phyloP scores from a whole-genome alignment of 2,113 vertebrate species.

The Platichthys flesus region DNA sequence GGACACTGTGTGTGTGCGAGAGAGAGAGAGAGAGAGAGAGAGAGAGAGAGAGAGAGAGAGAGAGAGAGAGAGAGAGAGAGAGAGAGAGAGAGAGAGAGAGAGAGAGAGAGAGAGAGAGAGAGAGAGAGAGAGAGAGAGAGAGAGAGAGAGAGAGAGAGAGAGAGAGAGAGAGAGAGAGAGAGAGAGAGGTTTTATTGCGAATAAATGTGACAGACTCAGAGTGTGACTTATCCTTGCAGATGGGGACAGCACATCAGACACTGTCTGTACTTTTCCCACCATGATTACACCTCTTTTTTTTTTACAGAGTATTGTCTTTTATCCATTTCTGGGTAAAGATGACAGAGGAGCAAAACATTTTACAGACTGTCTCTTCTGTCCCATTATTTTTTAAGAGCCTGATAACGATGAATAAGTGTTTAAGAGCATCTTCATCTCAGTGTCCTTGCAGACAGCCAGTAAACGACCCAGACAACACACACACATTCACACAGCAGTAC shows the following conservation, averaged over 20 bases:
- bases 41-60: too few species aligned
- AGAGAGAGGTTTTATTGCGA: not conserved
- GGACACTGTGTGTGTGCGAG: too few species aligned
- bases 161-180: not conserved
- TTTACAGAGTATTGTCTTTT: not conserved
- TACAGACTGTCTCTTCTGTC: not conserved
- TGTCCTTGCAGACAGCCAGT: not conserved
- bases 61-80: too few species aligned
- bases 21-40: not conserved
- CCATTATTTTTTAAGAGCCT: not conserved
- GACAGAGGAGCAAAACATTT: not conserved
- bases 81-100: not conserved
- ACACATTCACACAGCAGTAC: not conserved
- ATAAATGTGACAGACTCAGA: constrained; percentile 37
- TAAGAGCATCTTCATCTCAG: too few species aligned
- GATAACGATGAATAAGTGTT: not conserved
- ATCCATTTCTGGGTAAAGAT: too few species aligned
- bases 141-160: too few species aligned
- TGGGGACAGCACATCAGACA: constrained; percentile 19
- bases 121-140: too few species aligned
- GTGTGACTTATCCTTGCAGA: constrained; percentile 10
- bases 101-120: not conserved
- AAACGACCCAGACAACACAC: not conserved
- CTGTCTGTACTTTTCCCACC: constrained; percentile 11
- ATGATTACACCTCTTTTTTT: constrained; percentile 1